phyloP scores from a whole-genome alignment of 2,113 vertebrate species.

The Halcyon senegalensis region DNA sequence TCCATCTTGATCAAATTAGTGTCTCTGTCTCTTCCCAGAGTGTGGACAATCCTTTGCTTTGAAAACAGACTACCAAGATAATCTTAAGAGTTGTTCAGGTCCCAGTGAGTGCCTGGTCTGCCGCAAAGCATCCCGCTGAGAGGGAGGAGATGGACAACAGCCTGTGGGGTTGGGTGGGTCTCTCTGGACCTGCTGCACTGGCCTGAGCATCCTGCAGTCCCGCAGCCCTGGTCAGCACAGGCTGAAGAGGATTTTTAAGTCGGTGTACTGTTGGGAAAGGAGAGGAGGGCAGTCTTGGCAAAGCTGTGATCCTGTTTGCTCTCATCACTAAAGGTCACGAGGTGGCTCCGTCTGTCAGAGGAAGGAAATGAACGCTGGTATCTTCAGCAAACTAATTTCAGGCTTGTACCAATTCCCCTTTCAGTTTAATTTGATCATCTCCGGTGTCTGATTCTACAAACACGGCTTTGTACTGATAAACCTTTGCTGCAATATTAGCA shows the following conservation, averaged over 20 bases:
- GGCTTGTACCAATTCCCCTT: conserved; percentile 1
- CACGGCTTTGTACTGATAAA: background rate
- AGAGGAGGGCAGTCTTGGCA: background rate
- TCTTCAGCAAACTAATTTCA: conserved; percentile 37
- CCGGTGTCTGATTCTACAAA: conserved; percentile 9
- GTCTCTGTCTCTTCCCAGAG: background rate
- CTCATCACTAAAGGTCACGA: background rate
- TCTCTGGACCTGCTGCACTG: background rate
- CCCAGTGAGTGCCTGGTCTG: background rate
- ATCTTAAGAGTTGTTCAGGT: background rate
- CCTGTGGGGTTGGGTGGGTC: rapidly evolving
- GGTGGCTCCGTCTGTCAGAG: background rate
- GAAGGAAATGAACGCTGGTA: background rate
- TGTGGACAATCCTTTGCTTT: background rate
- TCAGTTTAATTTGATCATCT: conserved; percentile 44
- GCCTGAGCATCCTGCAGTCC: background rate
- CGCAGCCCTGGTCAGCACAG: rapidly evolving
- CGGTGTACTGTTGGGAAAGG: background rate
- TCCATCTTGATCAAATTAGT: background rate
- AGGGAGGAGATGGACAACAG: background rate
- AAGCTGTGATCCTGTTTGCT: background rate
- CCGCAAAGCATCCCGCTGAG: background rate
- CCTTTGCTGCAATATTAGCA: conserved; percentile 10
- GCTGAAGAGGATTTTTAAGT: background rate
- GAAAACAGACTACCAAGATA: background rate